Conservation (phyloP, 2,113 vertebrate genomes). For the Sula dactylatra region DNA sequence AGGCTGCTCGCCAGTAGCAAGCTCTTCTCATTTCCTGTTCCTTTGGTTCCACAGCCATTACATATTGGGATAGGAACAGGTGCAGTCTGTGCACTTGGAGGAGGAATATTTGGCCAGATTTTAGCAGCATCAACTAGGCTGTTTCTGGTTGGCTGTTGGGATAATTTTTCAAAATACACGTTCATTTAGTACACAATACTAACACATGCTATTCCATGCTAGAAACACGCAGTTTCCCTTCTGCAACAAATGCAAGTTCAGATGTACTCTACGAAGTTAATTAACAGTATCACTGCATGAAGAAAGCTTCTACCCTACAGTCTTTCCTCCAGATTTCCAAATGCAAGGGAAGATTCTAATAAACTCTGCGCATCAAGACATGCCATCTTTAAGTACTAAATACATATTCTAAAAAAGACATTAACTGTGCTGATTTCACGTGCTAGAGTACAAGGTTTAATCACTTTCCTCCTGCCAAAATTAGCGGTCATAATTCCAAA, state of each 20-base stretch:
- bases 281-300: background rate
- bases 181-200: background rate
- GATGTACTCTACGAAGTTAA: background rate
- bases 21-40: slow-evolving; percentile 79
- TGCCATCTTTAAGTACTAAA: background rate
- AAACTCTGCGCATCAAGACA: background rate
- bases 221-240: background rate
- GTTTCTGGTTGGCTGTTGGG: slow-evolving; percentile 81
- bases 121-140: slow-evolving; percentile 80
- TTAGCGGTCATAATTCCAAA: background rate
- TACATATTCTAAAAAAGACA: background rate
- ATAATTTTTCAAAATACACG: slow-evolving; percentile 45
- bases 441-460: background rate
- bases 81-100: slow-evolving; percentile 76
- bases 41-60: slow-evolving; percentile 90
- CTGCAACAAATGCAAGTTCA: background rate
- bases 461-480: background rate
- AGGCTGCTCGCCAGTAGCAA: slow-evolving; percentile 79
- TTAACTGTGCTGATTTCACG: too few relatives aligned
- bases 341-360: background rate
- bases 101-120: slow-evolving; percentile 89
- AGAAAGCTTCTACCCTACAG: background rate
- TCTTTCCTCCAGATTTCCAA: background rate
- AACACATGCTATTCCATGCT: background rate
- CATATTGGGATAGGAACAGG: slow-evolving; percentile 84